Evolutionary conservation across 2,797 vertebrate species (phyloP), one percentile per base, ranked within the genome.

Genomic region (Labeo calbasu): DNA sequence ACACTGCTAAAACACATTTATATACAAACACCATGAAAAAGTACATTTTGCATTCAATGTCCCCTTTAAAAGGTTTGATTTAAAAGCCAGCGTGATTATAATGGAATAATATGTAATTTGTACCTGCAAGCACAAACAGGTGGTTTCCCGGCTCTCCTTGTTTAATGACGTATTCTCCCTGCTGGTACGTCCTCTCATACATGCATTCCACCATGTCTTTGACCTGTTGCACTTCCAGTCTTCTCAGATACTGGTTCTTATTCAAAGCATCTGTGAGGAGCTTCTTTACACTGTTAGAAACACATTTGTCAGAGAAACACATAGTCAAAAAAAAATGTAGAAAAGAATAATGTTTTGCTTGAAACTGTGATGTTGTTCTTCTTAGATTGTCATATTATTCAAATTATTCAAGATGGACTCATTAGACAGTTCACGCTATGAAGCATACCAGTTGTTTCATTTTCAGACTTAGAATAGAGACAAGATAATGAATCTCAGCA

Each of bases 181-280:
- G 95, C 87, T 95, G 95, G 90, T 96, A 98, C 4, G 92, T 96
- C 87, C 96, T 94, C 87, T 96, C 96, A 0, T 98, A 97, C 97
- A 98, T 98, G 65, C 97, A 98, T 91, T 99, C 97, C 88, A 97
- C 97, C 95, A 98, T 98, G 91, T 97, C 97, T 89, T 92, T 93
- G 89, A 98, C 92, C 93, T 97, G 97, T 90, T 96, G 97, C 80
- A 93, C 93, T 88, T 98, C 97, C 91, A 98, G 90, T 70, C 96
- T 92, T 92, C 95, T 97, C 92, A 98, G 92, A 91, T 98, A 99
- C 84, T 97, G 96, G 91, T 99, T 99, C 93, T 93, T 97, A 89
- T 95, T 96, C 86, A 99, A 94, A 65, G 97, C 96, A 12, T 98
- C 96, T 0, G 89, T 95, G 88, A 99, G 96, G 76, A 96, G 95